These are phyloP conservation scores for Drosophila borborema DNA, from an alignment of 2,888 invertebrate species.

Conservation along the genomic window DNA sequence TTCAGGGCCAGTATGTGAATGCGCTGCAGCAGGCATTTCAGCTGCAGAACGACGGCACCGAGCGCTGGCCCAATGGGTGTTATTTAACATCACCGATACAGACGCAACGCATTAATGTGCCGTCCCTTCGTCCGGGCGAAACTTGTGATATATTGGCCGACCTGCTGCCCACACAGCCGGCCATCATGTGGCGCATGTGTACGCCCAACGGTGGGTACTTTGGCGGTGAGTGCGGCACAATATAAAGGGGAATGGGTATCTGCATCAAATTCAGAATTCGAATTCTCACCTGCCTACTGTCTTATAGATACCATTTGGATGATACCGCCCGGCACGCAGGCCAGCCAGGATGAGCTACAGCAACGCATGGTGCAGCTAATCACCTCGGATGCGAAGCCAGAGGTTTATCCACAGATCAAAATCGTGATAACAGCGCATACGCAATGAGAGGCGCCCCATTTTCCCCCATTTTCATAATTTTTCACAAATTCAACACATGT, in stretches of 20 bases:
- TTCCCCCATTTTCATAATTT: slow-evolving; percentile 1
- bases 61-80: slow-evolving; percentile 94
- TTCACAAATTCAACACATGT: slow-evolving; percentile 16
- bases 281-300: no score
- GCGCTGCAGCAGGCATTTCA: slow-evolving; percentile 91
- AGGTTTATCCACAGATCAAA: slow-evolving; percentile 84
- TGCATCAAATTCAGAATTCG: not conserved
- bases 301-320: slow-evolving; percentile 85
- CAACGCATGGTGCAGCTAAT: slow-evolving; percentile 84
- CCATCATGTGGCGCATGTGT: slow-evolving; percentile 95
- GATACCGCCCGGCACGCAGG: slow-evolving; percentile 83
- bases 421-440: slow-evolving; percentile 85
- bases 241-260: not conserved
- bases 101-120: slow-evolving; percentile 84
- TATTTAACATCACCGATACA: slow-evolving; percentile 89
- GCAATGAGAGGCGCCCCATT: slow-evolving; percentile 72
- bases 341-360: slow-evolving; percentile 82
- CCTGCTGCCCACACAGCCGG: slow-evolving; percentile 90
- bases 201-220: slow-evolving; percentile 95
- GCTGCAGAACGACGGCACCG: slow-evolving; percentile 94
- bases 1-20: slow-evolving; percentile 84
- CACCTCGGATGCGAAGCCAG: slow-evolving; percentile 81
- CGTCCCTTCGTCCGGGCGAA: slow-evolving; percentile 91
- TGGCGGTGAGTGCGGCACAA: slow-evolving; percentile 89
- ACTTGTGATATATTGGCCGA: slow-evolving; percentile 91